phyloP scores from a whole-genome alignment of 2,113 vertebrate species.

The Silurus glanis region DNA sequence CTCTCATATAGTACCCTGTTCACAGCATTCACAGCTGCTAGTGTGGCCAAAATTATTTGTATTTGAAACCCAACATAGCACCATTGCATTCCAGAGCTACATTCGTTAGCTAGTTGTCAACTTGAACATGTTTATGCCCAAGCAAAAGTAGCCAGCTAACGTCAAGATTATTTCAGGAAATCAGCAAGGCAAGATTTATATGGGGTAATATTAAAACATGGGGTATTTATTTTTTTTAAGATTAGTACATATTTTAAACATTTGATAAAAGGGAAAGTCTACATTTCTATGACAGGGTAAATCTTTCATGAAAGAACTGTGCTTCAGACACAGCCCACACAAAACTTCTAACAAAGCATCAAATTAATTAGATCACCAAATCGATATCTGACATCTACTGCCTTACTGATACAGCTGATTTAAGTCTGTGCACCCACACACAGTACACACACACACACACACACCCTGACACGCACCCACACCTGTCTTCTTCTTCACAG shows the following conservation, averaged over 20 bases:
- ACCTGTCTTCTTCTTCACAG: slow-evolving; percentile 30
- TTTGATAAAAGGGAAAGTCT: not conserved
- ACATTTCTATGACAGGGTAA: not conserved
- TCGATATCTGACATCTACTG: slow-evolving; percentile 4
- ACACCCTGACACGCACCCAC: slow-evolving; percentile 20
- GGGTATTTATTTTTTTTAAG: not conserved
- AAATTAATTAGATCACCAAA: slow-evolving; percentile 18
- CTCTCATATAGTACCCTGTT: not conserved
- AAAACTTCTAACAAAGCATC: slow-evolving; percentile 20
- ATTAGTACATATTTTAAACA: not conserved
- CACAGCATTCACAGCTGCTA: not conserved
- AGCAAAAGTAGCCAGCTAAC: not conserved
- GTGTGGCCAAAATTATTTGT: not conserved
- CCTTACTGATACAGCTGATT: not conserved
- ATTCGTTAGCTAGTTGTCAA: not conserved
- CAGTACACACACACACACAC: not conserved
- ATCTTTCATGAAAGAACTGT: not conserved
- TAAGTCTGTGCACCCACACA: slow-evolving; percentile 23
- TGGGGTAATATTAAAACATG: not conserved
- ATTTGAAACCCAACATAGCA: not conserved
- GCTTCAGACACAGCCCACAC: not conserved
- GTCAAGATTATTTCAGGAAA: not conserved
- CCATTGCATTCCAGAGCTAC: not conserved
- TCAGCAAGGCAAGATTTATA: not conserved
- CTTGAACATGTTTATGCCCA: not conserved